Conservation (phyloP, 2,888 invertebrate species). For the Tetragonula carbonaria region DNA sequence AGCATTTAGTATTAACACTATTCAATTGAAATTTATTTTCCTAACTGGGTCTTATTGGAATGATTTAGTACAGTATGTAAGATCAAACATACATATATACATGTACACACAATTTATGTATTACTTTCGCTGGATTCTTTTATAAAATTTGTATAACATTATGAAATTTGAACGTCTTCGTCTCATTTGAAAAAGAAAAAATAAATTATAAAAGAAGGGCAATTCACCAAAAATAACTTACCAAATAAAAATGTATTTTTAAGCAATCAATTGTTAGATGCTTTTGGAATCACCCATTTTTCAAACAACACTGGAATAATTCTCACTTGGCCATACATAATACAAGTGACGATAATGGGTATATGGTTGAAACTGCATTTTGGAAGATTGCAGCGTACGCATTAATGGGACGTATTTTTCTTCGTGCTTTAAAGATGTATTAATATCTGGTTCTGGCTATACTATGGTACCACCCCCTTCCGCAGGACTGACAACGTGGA, state of each 20-base stretch:
- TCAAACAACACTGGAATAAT: constrained; percentile 68
- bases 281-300: constrained; percentile 37
- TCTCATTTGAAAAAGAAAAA: constrained; percentile 17
- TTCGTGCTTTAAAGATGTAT: constrained; percentile 46
- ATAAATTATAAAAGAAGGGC: constrained; percentile 16
- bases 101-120: constrained; percentile 48
- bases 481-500: constrained; percentile 79
- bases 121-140: constrained; percentile 43
- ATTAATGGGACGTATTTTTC: constrained; percentile 61
- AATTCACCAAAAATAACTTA: constrained; percentile 52
- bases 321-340: constrained; percentile 73
- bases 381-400: constrained; percentile 56
- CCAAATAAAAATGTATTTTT: constrained; percentile 48
- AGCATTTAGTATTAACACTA: constrained; percentile 37
- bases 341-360: constrained; percentile 69
- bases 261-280: constrained; percentile 54
- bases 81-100: constrained; percentile 52
- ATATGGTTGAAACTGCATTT: constrained; percentile 64
- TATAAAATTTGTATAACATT: constrained; percentile 40
- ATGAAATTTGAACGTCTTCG: constrained; percentile 30
- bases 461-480: constrained; percentile 81
- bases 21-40: constrained; percentile 35
- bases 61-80: constrained; percentile 53
- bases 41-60: constrained; percentile 57
- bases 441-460: constrained; percentile 74